Conservation (phyloP, 2,888 invertebrate genomes). For the Protodeltote pygarga region DNA sequence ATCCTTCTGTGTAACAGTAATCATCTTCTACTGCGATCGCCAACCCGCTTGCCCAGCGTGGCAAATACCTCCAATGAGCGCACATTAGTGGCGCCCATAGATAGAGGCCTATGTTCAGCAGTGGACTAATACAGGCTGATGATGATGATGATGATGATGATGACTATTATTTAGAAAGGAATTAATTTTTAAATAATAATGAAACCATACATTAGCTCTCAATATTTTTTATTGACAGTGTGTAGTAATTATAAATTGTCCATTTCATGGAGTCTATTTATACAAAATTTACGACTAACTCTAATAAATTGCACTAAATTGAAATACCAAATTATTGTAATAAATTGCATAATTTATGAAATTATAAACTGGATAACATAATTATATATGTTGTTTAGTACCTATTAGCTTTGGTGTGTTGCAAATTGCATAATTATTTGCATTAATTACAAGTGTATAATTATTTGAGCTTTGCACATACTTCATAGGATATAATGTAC, state of each 20-base stretch:
- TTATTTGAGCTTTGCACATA: slow-evolving; percentile 29
- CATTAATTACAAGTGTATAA: too few relatives aligned
- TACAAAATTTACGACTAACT: slow-evolving; percentile 14
- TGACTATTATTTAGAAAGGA: neutral
- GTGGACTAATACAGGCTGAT: too few relatives aligned
- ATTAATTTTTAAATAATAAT: slow-evolving; percentile 2
- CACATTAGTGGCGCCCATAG: too few relatives aligned
- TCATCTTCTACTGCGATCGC: too few relatives aligned
- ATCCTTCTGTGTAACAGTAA: too few relatives aligned
- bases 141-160: too few relatives aligned
- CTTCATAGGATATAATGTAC: slow-evolving; percentile 22
- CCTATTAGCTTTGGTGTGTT: slow-evolving; percentile 35
- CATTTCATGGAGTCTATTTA: slow-evolving; percentile 40
- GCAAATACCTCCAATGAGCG: too few relatives aligned
- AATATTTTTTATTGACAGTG: slow-evolving; percentile 39
- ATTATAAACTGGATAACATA: slow-evolving; percentile 18
- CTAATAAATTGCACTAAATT: slow-evolving; percentile 32
- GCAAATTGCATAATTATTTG: slow-evolving; percentile 6
- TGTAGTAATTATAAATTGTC: slow-evolving; percentile 14
- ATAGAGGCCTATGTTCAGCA: too few relatives aligned
- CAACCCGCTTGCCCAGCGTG: too few relatives aligned
- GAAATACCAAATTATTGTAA: slow-evolving; percentile 20
- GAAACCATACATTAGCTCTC: slow-evolving; percentile 21
- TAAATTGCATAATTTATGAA: slow-evolving; percentile 21
- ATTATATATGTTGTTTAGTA: neutral